Evolutionary conservation across 2,888 invertebrate species (phyloP).

Genomic region (Ectobius pallidus): DNA sequence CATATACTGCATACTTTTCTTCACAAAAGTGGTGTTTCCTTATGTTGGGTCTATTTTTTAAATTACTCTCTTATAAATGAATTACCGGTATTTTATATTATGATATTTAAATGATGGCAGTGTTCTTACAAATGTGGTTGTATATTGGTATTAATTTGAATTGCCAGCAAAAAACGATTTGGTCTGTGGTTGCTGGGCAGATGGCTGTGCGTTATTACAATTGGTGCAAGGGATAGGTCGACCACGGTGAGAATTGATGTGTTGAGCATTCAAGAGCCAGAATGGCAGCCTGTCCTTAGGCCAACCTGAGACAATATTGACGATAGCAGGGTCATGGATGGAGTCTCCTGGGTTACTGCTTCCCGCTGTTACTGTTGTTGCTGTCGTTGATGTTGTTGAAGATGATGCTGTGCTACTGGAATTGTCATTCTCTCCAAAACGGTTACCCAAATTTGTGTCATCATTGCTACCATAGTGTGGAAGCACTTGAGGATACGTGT

Average conservation of each 20-base stretch:
- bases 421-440: background rate
- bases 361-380: too few relatives aligned
- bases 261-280: conserved; percentile 38
- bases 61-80: too few relatives aligned
- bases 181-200: background rate
- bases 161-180: background rate
- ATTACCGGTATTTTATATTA: too few relatives aligned
- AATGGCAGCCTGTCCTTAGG: conserved; percentile 37
- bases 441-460: background rate
- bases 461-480: background rate
- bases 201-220: background rate
- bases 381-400: too few relatives aligned
- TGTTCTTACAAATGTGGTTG: too few relatives aligned
- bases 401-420: background rate
- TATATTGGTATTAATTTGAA: too few relatives aligned
- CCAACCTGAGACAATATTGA: conserved; percentile 30
- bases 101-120: too few relatives aligned
- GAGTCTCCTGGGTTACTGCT: too few relatives aligned
- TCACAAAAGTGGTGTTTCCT: too few relatives aligned
- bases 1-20: too few relatives aligned
- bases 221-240: conserved; percentile 16
- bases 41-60: too few relatives aligned
- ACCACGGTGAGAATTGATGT: conserved; percentile 31
- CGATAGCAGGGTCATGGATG: conserved; percentile 28
- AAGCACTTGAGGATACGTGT: background rate